Base-by-base conservation (phyloP, 2,888 invertebrate genomes). In the Stegophylla sp. region DNA sequence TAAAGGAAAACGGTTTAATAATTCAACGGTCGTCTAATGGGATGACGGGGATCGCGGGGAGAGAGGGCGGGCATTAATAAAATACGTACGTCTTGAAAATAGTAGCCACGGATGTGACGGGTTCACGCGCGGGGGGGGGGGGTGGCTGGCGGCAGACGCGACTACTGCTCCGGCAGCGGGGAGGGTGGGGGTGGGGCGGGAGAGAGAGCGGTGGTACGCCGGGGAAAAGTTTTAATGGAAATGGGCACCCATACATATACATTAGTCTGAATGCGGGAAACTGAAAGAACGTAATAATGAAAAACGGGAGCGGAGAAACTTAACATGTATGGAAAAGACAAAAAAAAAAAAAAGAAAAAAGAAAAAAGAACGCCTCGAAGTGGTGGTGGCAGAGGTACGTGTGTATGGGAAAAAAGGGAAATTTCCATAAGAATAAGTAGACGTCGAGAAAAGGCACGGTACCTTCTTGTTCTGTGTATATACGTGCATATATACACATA, bases 171-270 rank as follows among this genome's bases (percentile, higher is more conserved):
- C 20, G 5, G 20, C 71, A 0, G 53, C 20, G 53, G 56, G 9
- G 23, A 12, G 15, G 1, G 71, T 17, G 17, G 4, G 0, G 9
- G n/a, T 2, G 17, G 10, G 20, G 23, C 17, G 13, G 23, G n/a
- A 48, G 56, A 7, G 69, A 34, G 51, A 2, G 26, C 5, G 61
- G 59, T 15, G 61, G 61, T 48, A 51, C 34, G 71, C 61, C 71
- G 79, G 79, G 79, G 79, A 79, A 79, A 79, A 79, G 79, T 79
- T 79, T 79, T 79, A 79, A 79, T 79, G 79, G 79, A 79, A 79
- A 79, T 79, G 79, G 79, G 79, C 79, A 79, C 79, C 79, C 79
- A 79, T 79, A 79, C 79, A 79, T 79, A 79, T 79, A 79, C 79
- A 79, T 79, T 79, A 79, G 79, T 79, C 51, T 71, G 79, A 71